Conservation (phyloP, 2,797 vertebrate genomes). For the Sebastes taczanowskii region DNA sequence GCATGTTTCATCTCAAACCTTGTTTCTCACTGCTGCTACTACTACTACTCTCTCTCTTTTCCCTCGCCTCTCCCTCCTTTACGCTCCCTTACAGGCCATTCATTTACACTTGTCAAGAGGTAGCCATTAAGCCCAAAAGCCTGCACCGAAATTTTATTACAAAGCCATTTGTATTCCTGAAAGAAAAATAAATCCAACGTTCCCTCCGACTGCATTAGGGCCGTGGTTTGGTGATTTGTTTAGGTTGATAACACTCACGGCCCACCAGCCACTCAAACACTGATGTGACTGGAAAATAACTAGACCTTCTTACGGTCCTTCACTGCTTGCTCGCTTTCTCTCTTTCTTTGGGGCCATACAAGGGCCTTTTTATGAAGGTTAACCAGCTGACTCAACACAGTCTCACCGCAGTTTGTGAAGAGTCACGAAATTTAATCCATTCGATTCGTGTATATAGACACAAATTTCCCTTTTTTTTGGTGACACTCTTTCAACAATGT, state of each 20-base stretch:
- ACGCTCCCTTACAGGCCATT: slow-evolving; percentile 74
- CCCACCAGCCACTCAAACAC: slow-evolving; percentile 61
- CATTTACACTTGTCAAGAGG: slow-evolving; percentile 97
- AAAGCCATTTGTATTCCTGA: slow-evolving; percentile 97
- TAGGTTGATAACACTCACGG: slow-evolving; percentile 94
- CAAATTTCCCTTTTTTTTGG: too few species aligned
- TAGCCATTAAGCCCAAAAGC: slow-evolving; percentile 91
- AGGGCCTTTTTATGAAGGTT: slow-evolving; percentile 83
- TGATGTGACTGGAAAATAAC: slow-evolving; percentile 67
- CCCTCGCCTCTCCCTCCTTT: slow-evolving; percentile 20
- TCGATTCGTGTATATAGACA: too few species aligned
- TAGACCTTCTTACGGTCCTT: not conserved
- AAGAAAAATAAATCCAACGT: slow-evolving; percentile 97
- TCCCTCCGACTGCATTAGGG: slow-evolving; percentile 94
- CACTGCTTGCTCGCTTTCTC: slow-evolving; percentile 11
- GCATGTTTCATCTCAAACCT: slow-evolving; percentile 90
- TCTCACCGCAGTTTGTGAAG: too few species aligned
- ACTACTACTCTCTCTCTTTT: slow-evolving; percentile 73
- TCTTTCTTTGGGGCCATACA: slow-evolving; percentile 87
- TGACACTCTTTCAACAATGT: too few species aligned
- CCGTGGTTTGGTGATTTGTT: slow-evolving; percentile 84
- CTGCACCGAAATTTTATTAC: slow-evolving; percentile 94
- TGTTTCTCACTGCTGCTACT: slow-evolving; percentile 64
- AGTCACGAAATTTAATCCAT: too few species aligned
- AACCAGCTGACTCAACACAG: slow-evolving; percentile 85